These are phyloP conservation scores for Arctocebus calabarensis DNA, from an alignment of 2,797 vertebrate genomes.

Conservation along the genomic window DNA sequence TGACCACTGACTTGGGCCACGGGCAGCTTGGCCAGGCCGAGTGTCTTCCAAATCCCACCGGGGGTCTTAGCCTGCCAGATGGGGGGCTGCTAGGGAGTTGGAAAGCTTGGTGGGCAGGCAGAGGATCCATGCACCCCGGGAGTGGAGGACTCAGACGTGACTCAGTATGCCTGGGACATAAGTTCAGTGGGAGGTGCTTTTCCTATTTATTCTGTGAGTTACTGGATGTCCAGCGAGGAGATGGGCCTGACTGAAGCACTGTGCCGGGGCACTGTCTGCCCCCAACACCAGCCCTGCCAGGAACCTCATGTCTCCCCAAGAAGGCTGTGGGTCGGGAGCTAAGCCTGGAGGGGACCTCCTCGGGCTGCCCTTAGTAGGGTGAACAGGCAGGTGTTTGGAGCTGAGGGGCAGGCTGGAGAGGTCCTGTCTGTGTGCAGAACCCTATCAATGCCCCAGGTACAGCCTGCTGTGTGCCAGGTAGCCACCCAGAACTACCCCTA, in stretches of 20 bases:
- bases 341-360: slow-evolving; percentile 75
- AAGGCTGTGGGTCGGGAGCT: slow-evolving; percentile 75
- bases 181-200: slow-evolving; percentile 80
- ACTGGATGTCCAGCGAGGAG: slow-evolving; percentile 83
- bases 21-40: slow-evolving; percentile 78
- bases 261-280: slow-evolving; percentile 80
- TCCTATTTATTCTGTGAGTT: slow-evolving; percentile 89
- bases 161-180: slow-evolving; percentile 80
- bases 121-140: slow-evolving; percentile 72
- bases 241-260: slow-evolving; percentile 80
- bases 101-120: slow-evolving; percentile 77
- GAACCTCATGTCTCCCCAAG: slow-evolving; percentile 68
- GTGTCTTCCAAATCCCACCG: slow-evolving; percentile 74
- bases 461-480: slow-evolving; percentile 75
- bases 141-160: slow-evolving; percentile 73
- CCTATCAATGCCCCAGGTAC: slow-evolving; percentile 73
- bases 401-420: slow-evolving; percentile 75
- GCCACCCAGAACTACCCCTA: slow-evolving; percentile 68
- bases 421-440: slow-evolving; percentile 75
- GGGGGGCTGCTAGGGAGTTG: slow-evolving; percentile 79
- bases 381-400: slow-evolving; percentile 83
- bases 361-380: slow-evolving; percentile 80
- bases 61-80: slow-evolving; percentile 74
- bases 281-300: slow-evolving; percentile 77
- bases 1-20: slow-evolving; percentile 91